Conservation (phyloP, 2,797 vertebrate species). For the Thaleichthys pacificus region DNA sequence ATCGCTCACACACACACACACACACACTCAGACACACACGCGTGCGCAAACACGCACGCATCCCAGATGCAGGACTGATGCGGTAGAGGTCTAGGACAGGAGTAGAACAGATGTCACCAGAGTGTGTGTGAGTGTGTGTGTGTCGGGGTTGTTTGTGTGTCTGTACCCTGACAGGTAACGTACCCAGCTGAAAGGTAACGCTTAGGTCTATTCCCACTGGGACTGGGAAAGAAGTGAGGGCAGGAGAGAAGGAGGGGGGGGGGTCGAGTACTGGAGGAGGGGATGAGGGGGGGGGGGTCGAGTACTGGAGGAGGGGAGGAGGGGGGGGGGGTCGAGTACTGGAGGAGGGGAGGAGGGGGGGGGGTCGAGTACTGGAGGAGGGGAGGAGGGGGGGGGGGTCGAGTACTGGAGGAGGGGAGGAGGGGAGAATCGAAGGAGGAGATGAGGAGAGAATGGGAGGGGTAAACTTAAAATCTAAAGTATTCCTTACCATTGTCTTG, state of each 20-base stretch:
- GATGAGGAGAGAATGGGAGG: constrained; percentile 10
- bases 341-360: no score
- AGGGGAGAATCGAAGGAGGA: not conserved
- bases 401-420: not conserved
- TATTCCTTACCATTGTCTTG: not conserved
- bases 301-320: no score
- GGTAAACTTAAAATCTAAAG: not conserved
- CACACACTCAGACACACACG: constrained; percentile 31
- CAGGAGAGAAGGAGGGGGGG: constrained; percentile 21
- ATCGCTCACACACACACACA: constrained; percentile 1
- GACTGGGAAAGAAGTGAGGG: constrained; percentile 24
- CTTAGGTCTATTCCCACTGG: constrained; percentile 34
- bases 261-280: constrained; percentile 34
- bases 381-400: constrained; percentile 5
- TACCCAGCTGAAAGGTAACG: constrained; percentile 65
- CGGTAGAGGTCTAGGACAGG: constrained; percentile 70
- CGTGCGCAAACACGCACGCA: constrained; percentile 51
- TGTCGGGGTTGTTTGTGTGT: constrained; percentile 1
- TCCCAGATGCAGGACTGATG: constrained; percentile 62
- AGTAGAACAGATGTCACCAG: constrained; percentile 78
- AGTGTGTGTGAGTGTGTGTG: constrained; percentile 42
- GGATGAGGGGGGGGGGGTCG: no score
- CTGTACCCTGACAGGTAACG: constrained; percentile 63
- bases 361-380: no score
- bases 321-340: no score